Conservation (phyloP, 2,888 invertebrate species). For the Deilephila porcellus region DNA sequence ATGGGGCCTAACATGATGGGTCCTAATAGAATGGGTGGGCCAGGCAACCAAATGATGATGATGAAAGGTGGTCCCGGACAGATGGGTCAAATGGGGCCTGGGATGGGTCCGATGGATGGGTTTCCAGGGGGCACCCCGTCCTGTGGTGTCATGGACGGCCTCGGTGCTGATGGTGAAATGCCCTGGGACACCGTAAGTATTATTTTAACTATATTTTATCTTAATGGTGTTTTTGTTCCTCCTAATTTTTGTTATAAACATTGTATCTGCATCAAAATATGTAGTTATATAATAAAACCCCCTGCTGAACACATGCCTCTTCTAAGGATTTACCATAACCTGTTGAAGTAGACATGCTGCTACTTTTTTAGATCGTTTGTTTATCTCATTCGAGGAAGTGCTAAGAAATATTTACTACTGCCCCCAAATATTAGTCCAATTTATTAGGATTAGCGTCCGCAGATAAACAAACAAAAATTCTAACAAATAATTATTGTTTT, state of each 20-base stretch:
- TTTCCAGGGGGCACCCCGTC: conserved; percentile 85
- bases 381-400: too few species aligned
- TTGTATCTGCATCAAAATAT: too few species aligned
- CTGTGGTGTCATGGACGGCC: conserved; percentile 85
- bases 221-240: not conserved
- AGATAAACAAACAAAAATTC: too few species aligned
- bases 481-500: too few species aligned
- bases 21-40: conserved; percentile 76
- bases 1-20: conserved; percentile 83
- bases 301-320: too few species aligned
- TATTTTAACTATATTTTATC: conserved; percentile 31
- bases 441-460: too few species aligned
- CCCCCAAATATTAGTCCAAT: too few species aligned
- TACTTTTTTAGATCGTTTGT: too few species aligned
- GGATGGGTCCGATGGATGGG: conserved; percentile 82
- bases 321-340: too few species aligned
- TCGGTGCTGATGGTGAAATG: conserved; percentile 85
- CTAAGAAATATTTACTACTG: too few species aligned
- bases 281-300: too few species aligned
- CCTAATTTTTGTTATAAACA: not conserved
- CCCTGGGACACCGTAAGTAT: conserved; percentile 84
- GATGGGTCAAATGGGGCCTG: conserved; percentile 79
- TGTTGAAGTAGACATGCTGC: too few species aligned
- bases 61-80: conserved; percentile 79
- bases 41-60: conserved; percentile 81